A percentile compares a stretch with the other conserved stretches of the same genome.
phyloP scores from a whole-genome alignment of 2,113 vertebrate genomes.

The Eulemur rufifrons region DNA sequence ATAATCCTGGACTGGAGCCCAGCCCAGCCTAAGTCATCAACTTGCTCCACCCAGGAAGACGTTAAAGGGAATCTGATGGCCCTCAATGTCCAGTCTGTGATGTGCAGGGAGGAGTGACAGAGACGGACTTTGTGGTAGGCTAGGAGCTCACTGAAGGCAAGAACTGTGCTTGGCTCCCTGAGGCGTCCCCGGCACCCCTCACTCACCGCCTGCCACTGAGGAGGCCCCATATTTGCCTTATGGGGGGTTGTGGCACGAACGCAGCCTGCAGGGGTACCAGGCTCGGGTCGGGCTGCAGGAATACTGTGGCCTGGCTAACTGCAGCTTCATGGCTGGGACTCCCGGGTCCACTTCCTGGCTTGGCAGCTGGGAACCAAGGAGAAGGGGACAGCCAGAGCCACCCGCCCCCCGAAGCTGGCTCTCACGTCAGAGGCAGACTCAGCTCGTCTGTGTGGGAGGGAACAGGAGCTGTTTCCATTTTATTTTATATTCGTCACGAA shows the following conservation, averaged over 20 bases:
- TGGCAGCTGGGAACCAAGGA: background rate
- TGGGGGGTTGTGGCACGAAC: background rate
- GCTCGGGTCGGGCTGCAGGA: background rate
- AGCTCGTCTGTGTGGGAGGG: conserved; percentile 62
- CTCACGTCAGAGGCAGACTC: conserved; percentile 57
- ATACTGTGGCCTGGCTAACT: background rate
- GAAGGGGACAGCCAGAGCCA: conserved; percentile 7
- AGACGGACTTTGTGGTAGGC: background rate
- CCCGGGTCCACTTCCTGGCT: background rate
- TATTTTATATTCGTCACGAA: conserved; percentile 62
- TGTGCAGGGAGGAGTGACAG: background rate
- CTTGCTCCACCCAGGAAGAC: background rate
- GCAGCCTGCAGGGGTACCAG: background rate
- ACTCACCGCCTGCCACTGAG: background rate
- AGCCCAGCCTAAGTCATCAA: background rate
- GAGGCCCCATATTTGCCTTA: rapidly evolving
- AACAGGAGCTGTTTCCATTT: conserved; percentile 68
- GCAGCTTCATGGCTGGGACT: background rate
- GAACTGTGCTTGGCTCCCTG: background rate
- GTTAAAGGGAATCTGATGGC: background rate
- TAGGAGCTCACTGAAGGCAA: background rate
- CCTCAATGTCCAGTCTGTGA: background rate
- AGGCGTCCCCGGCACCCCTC: rapidly evolving
- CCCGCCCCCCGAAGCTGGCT: background rate
- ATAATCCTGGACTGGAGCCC: background rate